These are phyloP conservation scores for Pelvicachromis taeniatus DNA, from an alignment of 2,113 vertebrate genomes.

Conservation along the genomic window DNA sequence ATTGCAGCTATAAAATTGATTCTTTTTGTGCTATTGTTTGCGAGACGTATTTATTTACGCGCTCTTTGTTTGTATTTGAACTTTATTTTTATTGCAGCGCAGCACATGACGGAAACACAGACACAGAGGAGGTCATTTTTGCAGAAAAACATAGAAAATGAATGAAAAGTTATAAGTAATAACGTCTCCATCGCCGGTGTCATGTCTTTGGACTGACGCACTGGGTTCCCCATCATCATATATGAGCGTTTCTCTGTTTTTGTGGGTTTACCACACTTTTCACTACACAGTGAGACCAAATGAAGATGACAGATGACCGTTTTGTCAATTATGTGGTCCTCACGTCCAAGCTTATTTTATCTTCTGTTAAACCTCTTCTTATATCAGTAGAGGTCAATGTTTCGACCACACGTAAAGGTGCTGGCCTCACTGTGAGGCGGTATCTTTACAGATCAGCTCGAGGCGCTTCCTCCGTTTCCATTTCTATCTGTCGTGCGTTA, in stretches of 20 bases:
- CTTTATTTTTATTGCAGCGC: neutral
- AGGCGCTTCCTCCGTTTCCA: neutral
- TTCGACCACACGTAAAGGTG: neutral
- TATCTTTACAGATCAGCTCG: neutral
- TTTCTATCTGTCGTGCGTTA: neutral
- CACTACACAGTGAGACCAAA: neutral
- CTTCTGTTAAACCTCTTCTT: neutral
- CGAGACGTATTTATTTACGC: constrained; percentile 9
- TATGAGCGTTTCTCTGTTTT: neutral
- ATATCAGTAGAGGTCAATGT: neutral
- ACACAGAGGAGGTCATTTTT: neutral
- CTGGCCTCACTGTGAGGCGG: neutral
- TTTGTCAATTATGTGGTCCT: neutral
- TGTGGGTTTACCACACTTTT: neutral
- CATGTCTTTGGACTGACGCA: neutral
- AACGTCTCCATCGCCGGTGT: neutral
- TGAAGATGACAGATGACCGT: neutral
- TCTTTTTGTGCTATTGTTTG: neutral
- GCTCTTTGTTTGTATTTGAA: neutral
- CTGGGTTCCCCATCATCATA: neutral
- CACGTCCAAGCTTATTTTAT: neutral
- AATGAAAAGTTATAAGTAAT: neutral
- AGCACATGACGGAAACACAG: neutral
- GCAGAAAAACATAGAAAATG: neutral
- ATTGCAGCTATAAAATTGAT: constrained; percentile 1